Base-by-base conservation (phyloP, 2,888 invertebrate species). In the Mythimna loreyi region DNA sequence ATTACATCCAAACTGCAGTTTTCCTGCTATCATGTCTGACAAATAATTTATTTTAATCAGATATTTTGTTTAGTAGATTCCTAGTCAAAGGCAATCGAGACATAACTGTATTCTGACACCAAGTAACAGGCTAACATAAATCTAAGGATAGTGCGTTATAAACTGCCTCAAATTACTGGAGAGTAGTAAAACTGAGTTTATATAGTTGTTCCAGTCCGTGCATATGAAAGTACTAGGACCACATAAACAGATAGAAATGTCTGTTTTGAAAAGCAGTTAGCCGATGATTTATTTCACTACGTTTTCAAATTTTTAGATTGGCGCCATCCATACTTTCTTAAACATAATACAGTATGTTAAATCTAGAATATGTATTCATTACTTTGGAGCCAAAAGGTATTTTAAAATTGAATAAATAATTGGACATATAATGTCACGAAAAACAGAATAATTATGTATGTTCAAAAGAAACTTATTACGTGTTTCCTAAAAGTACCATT, bases 71-170 rank as follows among this genome's bases (percentile, higher is more conserved):
- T 30, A 53, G 2, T 9, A n/a, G 3, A 19, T 9, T 21, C 30
- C 2, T 53, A 53, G 21, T 13, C 2, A 40, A 77, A 40, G 19
- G 5, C 11, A 21, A 52, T 56, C 58, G 4, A 13, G 25, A n/a
- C 62, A 25, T 11, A 45, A 45, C 23, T 60, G 45, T 70, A 47
- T 16, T 57, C 30, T 33, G 58, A 53, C 28, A 40, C 25, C 21
- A 25, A 72, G 3, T 72, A 58, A 72, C 4, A 73, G 69, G 45
- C 25, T 36, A 8, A 52, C 73, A 78, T 78, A 62, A 78, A 78
- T 61, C 45, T 57, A 40, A 56, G 28, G 50, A 59, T 5, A 53
- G 9, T 47, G 36, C 23, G 59, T 49, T 55, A 49, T 77, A 61
- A 76, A 55, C 23, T 73, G 21, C 7, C 19, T 56, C 47, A 23